These are phyloP conservation scores for Andrena praecox DNA, from an alignment of 2,888 invertebrate species.

Conservation along the genomic window DNA sequence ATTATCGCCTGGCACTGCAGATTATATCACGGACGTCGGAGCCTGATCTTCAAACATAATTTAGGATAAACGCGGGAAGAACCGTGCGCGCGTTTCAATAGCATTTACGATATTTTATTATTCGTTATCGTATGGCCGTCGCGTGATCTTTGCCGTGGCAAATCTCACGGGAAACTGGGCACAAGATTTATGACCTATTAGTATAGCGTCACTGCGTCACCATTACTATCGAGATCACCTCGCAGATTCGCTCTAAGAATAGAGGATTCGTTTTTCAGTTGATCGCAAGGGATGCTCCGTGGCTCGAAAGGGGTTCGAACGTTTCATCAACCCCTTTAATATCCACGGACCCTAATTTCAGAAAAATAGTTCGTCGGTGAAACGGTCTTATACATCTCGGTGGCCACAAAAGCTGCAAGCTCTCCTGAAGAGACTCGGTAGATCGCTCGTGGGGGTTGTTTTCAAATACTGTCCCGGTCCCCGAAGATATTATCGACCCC, in stretches of 20 bases:
- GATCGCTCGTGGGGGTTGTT: constrained; percentile 63
- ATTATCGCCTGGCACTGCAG: neutral
- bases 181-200: constrained; percentile 30
- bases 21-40: neutral
- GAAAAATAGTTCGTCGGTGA: constrained; percentile 60
- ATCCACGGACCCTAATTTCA: constrained; percentile 70
- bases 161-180: neutral
- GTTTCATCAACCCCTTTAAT: constrained; percentile 30
- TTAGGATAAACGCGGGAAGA: constrained; percentile 8
- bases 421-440: constrained; percentile 44
- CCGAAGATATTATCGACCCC: constrained; percentile 62
- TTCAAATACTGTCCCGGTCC: constrained; percentile 62
- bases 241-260: constrained; percentile 19
- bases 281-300: constrained; percentile 8
- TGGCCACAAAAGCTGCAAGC: constrained; percentile 45
- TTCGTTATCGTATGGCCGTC: too few relatives aligned
- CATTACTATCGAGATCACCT: constrained; percentile 29
- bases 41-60: constrained; percentile 40
- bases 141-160: neutral
- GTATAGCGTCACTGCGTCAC: constrained; percentile 31
- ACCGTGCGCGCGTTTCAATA: neutral
- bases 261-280: constrained; percentile 30
- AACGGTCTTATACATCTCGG: constrained; percentile 44
- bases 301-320: constrained; percentile 30
- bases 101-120: neutral